Percentiles rank a stretch among this genome's conserved stretches.
These are phyloP conservation scores for Gibbula magus DNA, from an alignment of 2,888 invertebrate species.

Conservation along the genomic window DNA sequence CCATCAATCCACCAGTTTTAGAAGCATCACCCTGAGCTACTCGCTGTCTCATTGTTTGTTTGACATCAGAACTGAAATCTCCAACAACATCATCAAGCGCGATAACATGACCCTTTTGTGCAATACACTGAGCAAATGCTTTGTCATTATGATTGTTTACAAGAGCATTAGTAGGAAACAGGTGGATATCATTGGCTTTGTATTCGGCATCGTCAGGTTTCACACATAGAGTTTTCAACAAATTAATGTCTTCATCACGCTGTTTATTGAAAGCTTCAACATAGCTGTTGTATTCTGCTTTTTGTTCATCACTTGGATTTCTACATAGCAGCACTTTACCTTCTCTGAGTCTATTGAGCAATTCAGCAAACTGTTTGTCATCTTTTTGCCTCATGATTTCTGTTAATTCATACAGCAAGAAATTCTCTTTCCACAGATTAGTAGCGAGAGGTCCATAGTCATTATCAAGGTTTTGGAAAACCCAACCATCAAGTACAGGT, in stretches of 20 bases:
- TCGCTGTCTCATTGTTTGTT: slow-evolving; percentile 24
- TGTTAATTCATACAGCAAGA: slow-evolving; percentile 42
- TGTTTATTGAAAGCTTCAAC: neutral
- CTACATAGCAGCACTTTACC: slow-evolving; percentile 24
- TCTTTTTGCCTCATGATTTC: slow-evolving; percentile 48
- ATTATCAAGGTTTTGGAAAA: slow-evolving; percentile 31
- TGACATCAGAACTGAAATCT: slow-evolving; percentile 17
- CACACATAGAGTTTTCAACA: slow-evolving; percentile 29
- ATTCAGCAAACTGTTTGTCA: slow-evolving; percentile 43
- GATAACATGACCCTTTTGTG: slow-evolving; percentile 14
- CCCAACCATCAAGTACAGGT: slow-evolving; percentile 40
- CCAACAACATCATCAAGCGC: slow-evolving; percentile 40
- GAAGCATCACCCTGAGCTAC: slow-evolving; percentile 10
- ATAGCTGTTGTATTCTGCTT: too few relatives aligned
- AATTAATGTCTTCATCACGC: slow-evolving; percentile 37
- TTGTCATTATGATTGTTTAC: slow-evolving; percentile 35
- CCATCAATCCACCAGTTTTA: slow-evolving; percentile 32
- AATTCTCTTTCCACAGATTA: slow-evolving; percentile 43
- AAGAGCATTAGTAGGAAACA: slow-evolving; percentile 40
- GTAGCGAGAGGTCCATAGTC: slow-evolving; percentile 37
- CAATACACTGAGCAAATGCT: slow-evolving; percentile 13
- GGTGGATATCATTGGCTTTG: slow-evolving; percentile 32
- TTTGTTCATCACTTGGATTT: too few relatives aligned
- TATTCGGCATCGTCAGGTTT: slow-evolving; percentile 21
- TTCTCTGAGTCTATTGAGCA: slow-evolving; percentile 47